Conservation (phyloP, 2,113 vertebrate species). For the Sturnus vulgaris region DNA sequence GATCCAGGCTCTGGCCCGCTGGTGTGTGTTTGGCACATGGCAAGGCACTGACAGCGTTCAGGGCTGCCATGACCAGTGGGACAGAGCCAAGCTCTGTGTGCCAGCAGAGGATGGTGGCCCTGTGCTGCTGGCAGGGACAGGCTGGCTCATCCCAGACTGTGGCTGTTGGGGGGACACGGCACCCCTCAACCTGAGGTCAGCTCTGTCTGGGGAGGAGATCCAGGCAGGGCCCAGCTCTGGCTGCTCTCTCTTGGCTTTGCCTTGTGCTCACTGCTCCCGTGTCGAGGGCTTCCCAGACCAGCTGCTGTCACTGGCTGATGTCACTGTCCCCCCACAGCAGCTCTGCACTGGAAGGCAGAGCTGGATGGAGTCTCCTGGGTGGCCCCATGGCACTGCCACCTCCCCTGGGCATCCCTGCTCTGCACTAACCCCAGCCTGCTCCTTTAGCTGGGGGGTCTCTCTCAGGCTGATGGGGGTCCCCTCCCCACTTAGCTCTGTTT, state of each 20-base stretch:
- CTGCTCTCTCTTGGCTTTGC: neutral
- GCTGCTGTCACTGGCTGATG: neutral
- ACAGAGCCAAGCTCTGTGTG: neutral
- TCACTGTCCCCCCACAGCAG: neutral
- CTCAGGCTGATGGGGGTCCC: neutral
- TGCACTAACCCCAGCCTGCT: neutral
- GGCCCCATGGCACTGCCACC: neutral
- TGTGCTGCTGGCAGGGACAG: neutral
- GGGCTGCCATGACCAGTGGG: accelerated
- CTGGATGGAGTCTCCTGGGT: neutral
- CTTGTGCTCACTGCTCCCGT: neutral
- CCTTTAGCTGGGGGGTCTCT: neutral
- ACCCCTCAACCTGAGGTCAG: neutral
- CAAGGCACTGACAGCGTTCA: accelerated
- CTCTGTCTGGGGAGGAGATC: accelerated
- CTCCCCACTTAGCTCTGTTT: neutral
- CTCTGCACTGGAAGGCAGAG: neutral
- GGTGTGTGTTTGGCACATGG: neutral
- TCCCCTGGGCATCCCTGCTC: too few species aligned
- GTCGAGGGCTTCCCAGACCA: neutral
- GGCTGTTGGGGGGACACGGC: neutral
- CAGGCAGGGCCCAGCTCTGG: neutral
- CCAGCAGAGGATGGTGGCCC: neutral
- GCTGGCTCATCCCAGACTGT: neutral
- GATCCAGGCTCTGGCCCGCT: neutral